Evolutionary conservation across 2,113 vertebrate genomes (phyloP), one percentile per base, ranked within the genome.

Genomic region (Columba janthina): DNA sequence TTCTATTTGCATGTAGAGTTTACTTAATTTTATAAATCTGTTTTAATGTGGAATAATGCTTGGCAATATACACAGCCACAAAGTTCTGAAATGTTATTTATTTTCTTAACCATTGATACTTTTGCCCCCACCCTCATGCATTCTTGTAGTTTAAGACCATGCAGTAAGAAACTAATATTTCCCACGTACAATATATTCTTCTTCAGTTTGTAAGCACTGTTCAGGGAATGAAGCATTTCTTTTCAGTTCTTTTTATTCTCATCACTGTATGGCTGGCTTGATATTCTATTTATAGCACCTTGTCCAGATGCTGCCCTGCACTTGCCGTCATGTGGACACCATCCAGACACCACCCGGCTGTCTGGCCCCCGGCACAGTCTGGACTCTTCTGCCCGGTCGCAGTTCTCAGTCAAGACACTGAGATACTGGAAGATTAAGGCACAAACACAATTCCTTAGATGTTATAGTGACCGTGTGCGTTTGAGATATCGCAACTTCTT

Each of bases 151-250:
- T 74, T 40, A 74, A 71, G 56, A 20, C n/a, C 58, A 6, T 9
- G 26, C 31, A 26, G 50, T 79, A 70, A 21, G 29, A 65, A 73
- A 64, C 1, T 1, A 54, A 0, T 54, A 36, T 86, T 96, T 84
- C 48, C 51, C 10, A 38, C 28, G 13, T 0, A 19, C 1, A 29
- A 12, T 0, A 0, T 40, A 11, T 31, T 76, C 50, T 77, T 29
- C 5, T 62, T 66, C 54, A 50, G 48, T 69, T 70, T 48, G 58
- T 48, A 81, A 71, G 28, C 28, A 75, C 42, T 32, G 18, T 78
- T 61, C 53, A 65, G 48, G 70, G 26, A 82, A 69, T 12, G 19
- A 81, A 42, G 50, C 20, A 38, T 80, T 74, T 51, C 71, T 51
- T 73, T 62, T 24, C n/a, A 67, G 16, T 85, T 72, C 32, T 66